phyloP scores from a whole-genome alignment of 2,113 vertebrate species.

The Planiliza haematocheilus region DNA sequence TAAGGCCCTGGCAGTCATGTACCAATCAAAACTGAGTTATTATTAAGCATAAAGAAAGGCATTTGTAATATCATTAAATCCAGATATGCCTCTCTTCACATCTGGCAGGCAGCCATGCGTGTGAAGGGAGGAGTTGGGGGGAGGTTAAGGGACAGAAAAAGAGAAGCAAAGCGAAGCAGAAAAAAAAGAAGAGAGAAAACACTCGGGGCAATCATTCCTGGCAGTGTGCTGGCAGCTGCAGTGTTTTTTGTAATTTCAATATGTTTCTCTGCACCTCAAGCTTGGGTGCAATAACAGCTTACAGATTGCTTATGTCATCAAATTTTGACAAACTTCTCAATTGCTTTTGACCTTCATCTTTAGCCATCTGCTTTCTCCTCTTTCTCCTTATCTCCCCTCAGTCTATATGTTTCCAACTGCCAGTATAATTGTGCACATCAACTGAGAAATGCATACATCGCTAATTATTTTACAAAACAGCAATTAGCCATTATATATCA shows the following conservation, averaged over 20 bases:
- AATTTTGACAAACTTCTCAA: constrained; percentile 99
- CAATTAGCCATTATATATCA: constrained; percentile 6
- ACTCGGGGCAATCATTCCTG: constrained; percentile 96
- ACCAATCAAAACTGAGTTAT: constrained; percentile 99
- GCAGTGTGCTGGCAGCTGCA: constrained; percentile 89
- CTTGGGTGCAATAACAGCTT: constrained; percentile 95
- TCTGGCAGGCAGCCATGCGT: constrained; percentile 95
- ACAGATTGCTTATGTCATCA: constrained; percentile 99
- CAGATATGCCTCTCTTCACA: constrained; percentile 94
- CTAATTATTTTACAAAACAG: not conserved
- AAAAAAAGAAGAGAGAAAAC: constrained; percentile 85
- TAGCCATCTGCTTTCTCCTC: constrained; percentile 94
- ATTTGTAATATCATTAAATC: constrained; percentile 99
- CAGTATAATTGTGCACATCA: constrained; percentile 3
- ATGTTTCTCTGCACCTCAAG: constrained; percentile 98
- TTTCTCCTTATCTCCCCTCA: constrained; percentile 80
- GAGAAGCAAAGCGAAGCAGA: constrained; percentile 70
- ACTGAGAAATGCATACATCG: constrained; percentile 28
- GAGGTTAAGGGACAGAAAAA: constrained; percentile 59
- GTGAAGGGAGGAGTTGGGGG: constrained; percentile 18
- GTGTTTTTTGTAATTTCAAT: constrained; percentile 95
- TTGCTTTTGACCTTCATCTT: constrained; percentile 97
- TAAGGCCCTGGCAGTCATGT: constrained; percentile 91
- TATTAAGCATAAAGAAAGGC: constrained; percentile 97
- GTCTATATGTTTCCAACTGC: constrained; percentile 41